Evolutionary conservation across 2,113 vertebrate species (phyloP).

Genomic region (Hypocryptadius cinnamomeus): DNA sequence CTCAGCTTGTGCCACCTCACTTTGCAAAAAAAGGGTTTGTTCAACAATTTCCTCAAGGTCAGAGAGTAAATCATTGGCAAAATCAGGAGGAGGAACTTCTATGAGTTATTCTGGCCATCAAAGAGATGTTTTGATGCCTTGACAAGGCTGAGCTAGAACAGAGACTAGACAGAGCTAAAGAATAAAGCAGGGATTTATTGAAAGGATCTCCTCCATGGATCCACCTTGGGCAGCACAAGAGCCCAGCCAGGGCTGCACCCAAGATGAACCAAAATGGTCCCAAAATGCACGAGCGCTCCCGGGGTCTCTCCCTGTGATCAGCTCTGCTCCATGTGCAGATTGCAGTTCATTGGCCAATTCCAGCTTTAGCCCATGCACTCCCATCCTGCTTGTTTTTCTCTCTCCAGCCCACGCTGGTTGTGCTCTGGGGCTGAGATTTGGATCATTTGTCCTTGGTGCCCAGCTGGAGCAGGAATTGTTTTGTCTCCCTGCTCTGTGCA

Average conservation of each 20-base stretch:
- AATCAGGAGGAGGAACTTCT: neutral
- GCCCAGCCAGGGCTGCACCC: neutral
- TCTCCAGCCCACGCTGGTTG: neutral
- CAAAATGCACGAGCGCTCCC: neutral
- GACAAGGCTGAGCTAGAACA: neutral
- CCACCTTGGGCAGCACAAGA: neutral
- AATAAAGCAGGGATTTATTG: neutral
- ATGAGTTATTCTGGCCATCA: neutral
- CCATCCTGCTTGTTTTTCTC: neutral
- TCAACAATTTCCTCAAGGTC: neutral
- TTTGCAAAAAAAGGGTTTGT: neutral
- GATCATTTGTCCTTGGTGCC: neutral
- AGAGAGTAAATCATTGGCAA: neutral
- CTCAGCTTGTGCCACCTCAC: neutral
- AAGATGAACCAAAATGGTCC: neutral
- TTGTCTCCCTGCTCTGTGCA: neutral
- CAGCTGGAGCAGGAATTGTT: neutral
- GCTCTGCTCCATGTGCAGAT: neutral
- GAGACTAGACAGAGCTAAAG: rapidly evolving
- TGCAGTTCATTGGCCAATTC: neutral
- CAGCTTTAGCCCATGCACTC: neutral
- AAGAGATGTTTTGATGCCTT: neutral
- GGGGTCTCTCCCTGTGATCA: neutral
- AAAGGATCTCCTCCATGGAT: neutral
- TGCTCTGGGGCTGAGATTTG: neutral